A percentile compares a stretch with the other conserved stretches of the same genome.
These are phyloP conservation scores for Myripristis jacobus DNA, from an alignment of 2,797 vertebrate genomes.

Conservation along the genomic window DNA sequence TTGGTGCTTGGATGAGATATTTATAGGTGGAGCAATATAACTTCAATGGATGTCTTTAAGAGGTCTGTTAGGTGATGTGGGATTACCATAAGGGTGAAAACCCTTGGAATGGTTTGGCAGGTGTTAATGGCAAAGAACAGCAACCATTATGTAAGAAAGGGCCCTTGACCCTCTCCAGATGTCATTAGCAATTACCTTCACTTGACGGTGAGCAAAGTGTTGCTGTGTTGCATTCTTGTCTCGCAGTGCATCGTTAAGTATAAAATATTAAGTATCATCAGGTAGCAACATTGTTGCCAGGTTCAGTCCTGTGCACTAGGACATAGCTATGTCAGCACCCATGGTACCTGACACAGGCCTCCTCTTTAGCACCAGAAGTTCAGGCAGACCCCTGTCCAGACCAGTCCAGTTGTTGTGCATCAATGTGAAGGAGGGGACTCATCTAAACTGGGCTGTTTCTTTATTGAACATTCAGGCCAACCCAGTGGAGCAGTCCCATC, in stretches of 20 bases:
- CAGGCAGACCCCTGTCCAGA: slow-evolving; percentile 31
- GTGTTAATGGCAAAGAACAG: not conserved
- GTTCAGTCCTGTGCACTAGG: not conserved
- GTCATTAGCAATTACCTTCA: not conserved
- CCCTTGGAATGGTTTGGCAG: not conserved
- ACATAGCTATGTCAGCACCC: slow-evolving; percentile 5
- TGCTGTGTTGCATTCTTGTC: slow-evolving; percentile 7
- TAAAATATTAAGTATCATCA: no score
- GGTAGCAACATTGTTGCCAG: not conserved
- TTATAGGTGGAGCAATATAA: not conserved
- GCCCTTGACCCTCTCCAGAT: not conserved
- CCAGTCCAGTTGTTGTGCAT: slow-evolving; percentile 56
- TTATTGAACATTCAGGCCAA: slow-evolving; percentile 82
- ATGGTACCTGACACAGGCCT: slow-evolving; percentile 12
- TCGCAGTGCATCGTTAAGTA: slow-evolving; percentile 1
- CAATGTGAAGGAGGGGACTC: slow-evolving; percentile 67
- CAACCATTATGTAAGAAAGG: slow-evolving; percentile 13
- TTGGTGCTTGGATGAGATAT: not conserved
- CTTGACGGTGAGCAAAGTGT: not conserved
- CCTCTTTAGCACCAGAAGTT: slow-evolving; percentile 17
- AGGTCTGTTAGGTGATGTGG: not conserved
- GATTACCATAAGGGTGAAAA: not conserved
- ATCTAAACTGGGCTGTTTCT: slow-evolving; percentile 81
- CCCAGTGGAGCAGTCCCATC: slow-evolving; percentile 82
- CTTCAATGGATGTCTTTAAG: not conserved